Percentiles rank a stretch among this genome's conserved stretches.
These are phyloP conservation scores for Siniperca chuatsi DNA, from an alignment of 2,113 vertebrate species.

Conservation along the genomic window DNA sequence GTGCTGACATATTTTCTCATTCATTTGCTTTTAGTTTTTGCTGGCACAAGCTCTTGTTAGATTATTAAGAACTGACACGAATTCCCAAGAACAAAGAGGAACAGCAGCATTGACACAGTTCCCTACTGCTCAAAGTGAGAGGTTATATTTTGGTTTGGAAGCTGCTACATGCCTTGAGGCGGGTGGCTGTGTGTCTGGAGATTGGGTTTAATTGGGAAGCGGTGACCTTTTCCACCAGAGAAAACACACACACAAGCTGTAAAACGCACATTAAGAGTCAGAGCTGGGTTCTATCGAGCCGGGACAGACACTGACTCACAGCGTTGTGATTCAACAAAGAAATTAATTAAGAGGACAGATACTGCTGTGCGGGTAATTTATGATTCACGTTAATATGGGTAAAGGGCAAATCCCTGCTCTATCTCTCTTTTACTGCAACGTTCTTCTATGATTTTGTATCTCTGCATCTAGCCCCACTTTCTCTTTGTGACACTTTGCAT, in stretches of 20 bases:
- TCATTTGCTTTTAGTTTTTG: conserved; percentile 10
- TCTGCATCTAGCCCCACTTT: conserved; percentile 1
- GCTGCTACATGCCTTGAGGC: conserved; percentile 32
- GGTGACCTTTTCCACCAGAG: conserved; percentile 70
- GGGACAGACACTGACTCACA: conserved; percentile 46
- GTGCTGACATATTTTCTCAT: not conserved
- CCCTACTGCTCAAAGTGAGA: conserved; percentile 29
- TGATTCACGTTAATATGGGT: conserved; percentile 48
- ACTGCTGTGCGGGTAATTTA: conserved; percentile 53
- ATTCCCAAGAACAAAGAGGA: conserved; percentile 49
- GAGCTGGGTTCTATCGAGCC: conserved; percentile 16
- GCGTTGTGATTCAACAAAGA: conserved; percentile 55
- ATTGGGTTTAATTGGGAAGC: conserved; percentile 70
- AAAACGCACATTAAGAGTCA: conserved; percentile 55
- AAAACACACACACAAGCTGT: conserved; percentile 53
- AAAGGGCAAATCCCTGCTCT: conserved; percentile 38
- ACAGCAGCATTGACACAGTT: not conserved
- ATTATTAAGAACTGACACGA: conserved; percentile 34
- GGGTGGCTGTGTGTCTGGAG: conserved; percentile 33
- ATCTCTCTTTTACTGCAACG: not conserved
- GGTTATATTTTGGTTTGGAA: conserved; percentile 48
- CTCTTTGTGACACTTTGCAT: conserved; percentile 17
- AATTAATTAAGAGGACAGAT: conserved; percentile 61
- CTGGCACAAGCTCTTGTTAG: not conserved
- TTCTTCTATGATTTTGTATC: conserved; percentile 7